Percentiles rank a stretch among this genome's conserved stretches.
Evolutionary conservation across 2,888 invertebrate species (phyloP).

Genomic region (Netelia inedita): DNA sequence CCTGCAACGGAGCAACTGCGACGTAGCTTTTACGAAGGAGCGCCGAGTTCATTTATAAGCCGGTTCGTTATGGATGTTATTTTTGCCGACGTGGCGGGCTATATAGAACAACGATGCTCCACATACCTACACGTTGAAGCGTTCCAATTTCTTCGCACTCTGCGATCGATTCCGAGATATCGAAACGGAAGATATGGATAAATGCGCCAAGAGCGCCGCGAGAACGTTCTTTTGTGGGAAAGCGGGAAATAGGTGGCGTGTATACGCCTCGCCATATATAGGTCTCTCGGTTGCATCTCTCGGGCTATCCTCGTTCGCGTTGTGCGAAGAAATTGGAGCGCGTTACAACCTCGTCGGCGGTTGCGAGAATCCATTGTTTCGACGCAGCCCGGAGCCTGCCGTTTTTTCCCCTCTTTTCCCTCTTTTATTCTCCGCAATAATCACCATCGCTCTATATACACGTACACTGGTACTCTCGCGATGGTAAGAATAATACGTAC

Average conservation of each 20-base stretch:
- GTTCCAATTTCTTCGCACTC: constrained; percentile 16
- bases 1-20: neutral
- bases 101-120: no score
- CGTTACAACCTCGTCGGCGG: constrained; percentile 46
- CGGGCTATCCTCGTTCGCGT: constrained; percentile 13
- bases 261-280: neutral
- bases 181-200: neutral
- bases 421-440: constrained; percentile 69
- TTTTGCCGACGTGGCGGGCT: constrained; percentile 42
- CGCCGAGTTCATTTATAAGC: constrained; percentile 52
- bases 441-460: constrained; percentile 61
- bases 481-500: neutral
- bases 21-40: neutral
- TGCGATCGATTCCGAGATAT: constrained; percentile 39
- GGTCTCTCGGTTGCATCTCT: constrained; percentile 31
- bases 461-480: no score
- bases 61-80: constrained; percentile 66
- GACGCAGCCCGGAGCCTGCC: constrained; percentile 33
- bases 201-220: no score
- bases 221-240: no score
- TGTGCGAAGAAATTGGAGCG: constrained; percentile 72
- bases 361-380: constrained; percentile 64
- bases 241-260: neutral
- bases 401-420: constrained; percentile 61
- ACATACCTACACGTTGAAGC: constrained; percentile 4